Evolutionary conservation across 2,113 vertebrate species (phyloP).

Genomic region (Hypocryptadius cinnamomeus): DNA sequence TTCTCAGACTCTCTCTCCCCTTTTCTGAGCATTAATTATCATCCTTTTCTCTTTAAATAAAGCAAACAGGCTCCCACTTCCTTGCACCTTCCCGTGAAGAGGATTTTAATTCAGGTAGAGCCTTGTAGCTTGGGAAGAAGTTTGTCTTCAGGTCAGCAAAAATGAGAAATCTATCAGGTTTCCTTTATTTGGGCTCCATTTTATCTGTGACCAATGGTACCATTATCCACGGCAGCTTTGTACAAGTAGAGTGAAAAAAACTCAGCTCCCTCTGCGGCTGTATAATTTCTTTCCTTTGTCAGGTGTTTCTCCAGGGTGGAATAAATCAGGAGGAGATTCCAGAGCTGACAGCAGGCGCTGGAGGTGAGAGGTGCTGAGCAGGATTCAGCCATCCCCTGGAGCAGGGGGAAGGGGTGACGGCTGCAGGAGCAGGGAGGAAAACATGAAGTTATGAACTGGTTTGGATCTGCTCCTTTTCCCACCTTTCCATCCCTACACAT

Average conservation of each 20-base stretch:
- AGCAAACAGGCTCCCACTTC: neutral
- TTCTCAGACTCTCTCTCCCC: neutral
- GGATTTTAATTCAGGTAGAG: neutral
- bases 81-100: neutral
- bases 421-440: neutral
- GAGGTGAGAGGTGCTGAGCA: neutral
- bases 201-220: neutral
- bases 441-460: neutral
- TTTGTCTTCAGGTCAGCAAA: neutral
- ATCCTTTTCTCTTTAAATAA: neutral
- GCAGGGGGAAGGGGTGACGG: rapidly evolving
- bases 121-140: neutral
- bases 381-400: neutral
- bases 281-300: neutral
- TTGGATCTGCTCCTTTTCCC: neutral
- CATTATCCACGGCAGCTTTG: neutral
- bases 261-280: neutral
- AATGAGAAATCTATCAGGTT: neutral
- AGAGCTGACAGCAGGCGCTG: neutral
- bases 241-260: neutral
- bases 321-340: neutral
- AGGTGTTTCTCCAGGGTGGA: neutral
- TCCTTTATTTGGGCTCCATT: neutral
- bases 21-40: neutral
- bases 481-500: rapidly evolving